Base-by-base conservation (phyloP, 1,140 invertebrate genomes). In the Tribolium madens region DNA sequence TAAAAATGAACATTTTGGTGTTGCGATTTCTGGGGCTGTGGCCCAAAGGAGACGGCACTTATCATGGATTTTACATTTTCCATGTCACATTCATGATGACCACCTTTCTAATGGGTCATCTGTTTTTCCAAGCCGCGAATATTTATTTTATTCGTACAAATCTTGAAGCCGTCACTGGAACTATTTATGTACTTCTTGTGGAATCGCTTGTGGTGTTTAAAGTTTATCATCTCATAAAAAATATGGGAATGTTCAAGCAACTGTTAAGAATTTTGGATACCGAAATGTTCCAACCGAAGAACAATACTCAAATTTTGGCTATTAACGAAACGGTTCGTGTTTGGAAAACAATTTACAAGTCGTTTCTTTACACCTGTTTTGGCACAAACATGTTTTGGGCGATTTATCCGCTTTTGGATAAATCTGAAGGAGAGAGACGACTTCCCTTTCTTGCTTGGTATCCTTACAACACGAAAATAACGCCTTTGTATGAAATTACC, bases 201-300 rank as follows among this genome's bases (percentile, higher is more conserved):
- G 47, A 71, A 47, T 18, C 31, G n/a, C n/a, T 71, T 7, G 68
- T 15, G 15, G 42, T 12, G 13, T 13, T 46, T 12, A 71, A 71
- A 48, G 17, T 47, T 4, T 47, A 21, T 10, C 46, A 47, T 47
- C 47, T 71, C 2, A 10, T 48, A 2, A 47, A 9, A 18, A 71
- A 71, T 1, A 71, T 71, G n/a, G 14, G 0, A 12, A n/a, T 12
- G 21, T 21, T 71, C 3, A 71, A 71, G 7, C 68, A 17, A 71
- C 14, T 71, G 13, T 21, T 71, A 10, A 18, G 0, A 7, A n/a
- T 47, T 15, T 12, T 71, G 14, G 42, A 71, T n/a, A 21, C 9
- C 2, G 33, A 47, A n/a, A 18, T 71, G 31, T 71, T 71, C n/a
- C 36, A 71, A 17, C 68, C 68, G 10, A 71, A 47, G 31, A 71